phyloP scores from a whole-genome alignment of 2,113 vertebrate genomes.

The Nestor notabilis region DNA sequence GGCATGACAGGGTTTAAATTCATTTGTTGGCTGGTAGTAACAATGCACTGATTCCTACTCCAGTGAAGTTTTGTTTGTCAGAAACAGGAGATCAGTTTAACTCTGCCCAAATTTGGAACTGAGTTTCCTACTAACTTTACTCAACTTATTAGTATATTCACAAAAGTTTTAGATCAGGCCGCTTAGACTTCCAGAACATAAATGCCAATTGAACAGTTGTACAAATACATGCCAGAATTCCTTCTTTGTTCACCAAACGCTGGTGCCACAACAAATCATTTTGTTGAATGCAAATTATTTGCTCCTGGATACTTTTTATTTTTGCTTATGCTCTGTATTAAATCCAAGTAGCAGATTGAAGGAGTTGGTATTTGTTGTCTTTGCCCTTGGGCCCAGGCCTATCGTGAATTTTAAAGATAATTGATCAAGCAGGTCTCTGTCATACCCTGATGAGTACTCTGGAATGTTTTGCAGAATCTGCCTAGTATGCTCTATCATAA shows the following conservation, averaged over 20 bases:
- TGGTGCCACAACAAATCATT: too few relatives aligned
- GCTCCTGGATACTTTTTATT: not conserved
- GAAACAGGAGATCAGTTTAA: not conserved
- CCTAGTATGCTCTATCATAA: not conserved
- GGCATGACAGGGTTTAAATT: not conserved
- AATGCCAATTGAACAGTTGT: not conserved
- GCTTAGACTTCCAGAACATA: not conserved
- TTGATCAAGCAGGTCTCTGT: not conserved
- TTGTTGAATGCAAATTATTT: not conserved
- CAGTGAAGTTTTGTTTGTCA: not conserved
- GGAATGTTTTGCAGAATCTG: not conserved
- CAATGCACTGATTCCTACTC: not conserved
- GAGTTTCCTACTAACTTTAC: not conserved
- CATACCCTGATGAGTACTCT: not conserved
- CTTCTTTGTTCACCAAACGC: not conserved
- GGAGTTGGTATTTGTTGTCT: not conserved
- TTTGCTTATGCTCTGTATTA: not conserved
- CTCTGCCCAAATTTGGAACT: not conserved
- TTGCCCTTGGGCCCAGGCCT: not conserved
- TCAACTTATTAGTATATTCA: not conserved
- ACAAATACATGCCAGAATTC: not conserved
- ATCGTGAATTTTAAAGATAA: not conserved
- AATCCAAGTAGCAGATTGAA: not conserved
- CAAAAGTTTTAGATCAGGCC: not conserved
- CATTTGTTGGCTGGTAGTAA: not conserved